Evolutionary conservation across 2,888 invertebrate genomes (phyloP).

Genomic region (Brassicogethes aeneus): DNA sequence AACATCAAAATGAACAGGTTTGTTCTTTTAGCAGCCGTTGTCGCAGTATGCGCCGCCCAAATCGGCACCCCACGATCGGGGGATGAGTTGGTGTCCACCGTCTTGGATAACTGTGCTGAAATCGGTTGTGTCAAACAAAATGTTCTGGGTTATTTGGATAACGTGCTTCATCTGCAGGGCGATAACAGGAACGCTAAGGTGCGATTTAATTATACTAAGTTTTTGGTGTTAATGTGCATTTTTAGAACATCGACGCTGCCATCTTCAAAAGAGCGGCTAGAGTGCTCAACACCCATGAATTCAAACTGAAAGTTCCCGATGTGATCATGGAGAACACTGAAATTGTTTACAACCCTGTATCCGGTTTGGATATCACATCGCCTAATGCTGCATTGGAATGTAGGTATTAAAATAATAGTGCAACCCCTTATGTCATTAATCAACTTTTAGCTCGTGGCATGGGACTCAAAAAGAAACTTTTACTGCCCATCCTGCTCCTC

Average conservation of each 20-base stretch:
- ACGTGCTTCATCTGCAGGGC: conserved; percentile 52
- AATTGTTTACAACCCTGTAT: conserved; percentile 56
- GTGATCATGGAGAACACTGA: conserved; percentile 59
- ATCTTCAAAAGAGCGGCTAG: conserved; percentile 64
- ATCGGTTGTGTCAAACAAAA: conserved; percentile 67
- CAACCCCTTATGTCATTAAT: not conserved
- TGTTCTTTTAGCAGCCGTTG: conserved; percentile 43
- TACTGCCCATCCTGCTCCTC: conserved; percentile 68
- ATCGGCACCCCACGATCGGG: conserved; percentile 36
- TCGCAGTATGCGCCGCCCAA: conserved; percentile 22
- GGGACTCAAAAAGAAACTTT: conserved; percentile 70
- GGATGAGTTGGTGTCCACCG: conserved; percentile 61
- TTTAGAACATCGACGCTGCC: conserved; percentile 62
- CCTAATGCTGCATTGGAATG: conserved; percentile 47
- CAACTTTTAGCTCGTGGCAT: conserved; percentile 58
- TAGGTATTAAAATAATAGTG: conserved; percentile 39
- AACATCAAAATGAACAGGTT: conserved; percentile 30
- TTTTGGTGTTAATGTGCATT: conserved; percentile 8
- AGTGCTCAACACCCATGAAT: conserved; percentile 65
- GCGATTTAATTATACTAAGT: not conserved
- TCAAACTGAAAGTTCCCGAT: conserved; percentile 63
- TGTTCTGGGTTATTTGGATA: conserved; percentile 68
- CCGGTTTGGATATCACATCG: conserved; percentile 55
- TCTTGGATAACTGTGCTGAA: conserved; percentile 66
- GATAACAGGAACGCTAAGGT: conserved; percentile 48